Evolutionary conservation across 2,888 invertebrate species (phyloP).

Genomic region (Thelaira solivaga): DNA sequence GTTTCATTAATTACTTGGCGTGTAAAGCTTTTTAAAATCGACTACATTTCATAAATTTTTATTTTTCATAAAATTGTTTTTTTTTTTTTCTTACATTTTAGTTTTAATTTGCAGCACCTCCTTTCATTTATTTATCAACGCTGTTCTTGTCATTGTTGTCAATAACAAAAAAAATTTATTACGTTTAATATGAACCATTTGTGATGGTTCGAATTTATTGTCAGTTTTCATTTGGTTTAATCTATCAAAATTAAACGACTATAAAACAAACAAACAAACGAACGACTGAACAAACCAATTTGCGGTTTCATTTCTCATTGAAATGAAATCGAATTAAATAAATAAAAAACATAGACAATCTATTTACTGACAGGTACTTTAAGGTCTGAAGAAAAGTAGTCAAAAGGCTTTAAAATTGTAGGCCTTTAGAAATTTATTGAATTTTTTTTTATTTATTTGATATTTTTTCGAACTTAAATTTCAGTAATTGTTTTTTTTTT

Average conservation of each 20-base stretch:
- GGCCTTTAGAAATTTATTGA: neutral
- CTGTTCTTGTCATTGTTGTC: neutral
- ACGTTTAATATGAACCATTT: conserved; percentile 20
- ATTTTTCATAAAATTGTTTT: neutral
- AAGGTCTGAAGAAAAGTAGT: neutral
- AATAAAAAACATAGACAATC: neutral
- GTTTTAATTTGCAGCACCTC: neutral
- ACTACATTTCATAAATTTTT: neutral
- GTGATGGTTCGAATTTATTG: conserved; percentile 24
- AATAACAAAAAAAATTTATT: neutral
- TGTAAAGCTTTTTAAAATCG: too few relatives aligned
- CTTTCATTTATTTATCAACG: neutral
- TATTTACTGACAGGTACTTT: neutral
- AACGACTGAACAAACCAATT: conserved; percentile 11
- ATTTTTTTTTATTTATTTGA: neutral
- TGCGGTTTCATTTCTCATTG: conserved; percentile 37
- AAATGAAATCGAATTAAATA: neutral
- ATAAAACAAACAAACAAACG: conserved; percentile 14
- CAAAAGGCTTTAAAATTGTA: neutral
- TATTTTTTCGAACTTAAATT: too few relatives aligned
- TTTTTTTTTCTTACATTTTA: too few relatives aligned
- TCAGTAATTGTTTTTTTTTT: too few relatives aligned
- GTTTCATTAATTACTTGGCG: too few relatives aligned
- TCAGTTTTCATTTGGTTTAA: conserved; percentile 31
- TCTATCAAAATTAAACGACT: conserved; percentile 17